A percentile compares a stretch with the other conserved stretches of the same genome.
Evolutionary conservation across 2,797 vertebrate genomes (phyloP).

Genomic region (Synanceia verrucosa): DNA sequence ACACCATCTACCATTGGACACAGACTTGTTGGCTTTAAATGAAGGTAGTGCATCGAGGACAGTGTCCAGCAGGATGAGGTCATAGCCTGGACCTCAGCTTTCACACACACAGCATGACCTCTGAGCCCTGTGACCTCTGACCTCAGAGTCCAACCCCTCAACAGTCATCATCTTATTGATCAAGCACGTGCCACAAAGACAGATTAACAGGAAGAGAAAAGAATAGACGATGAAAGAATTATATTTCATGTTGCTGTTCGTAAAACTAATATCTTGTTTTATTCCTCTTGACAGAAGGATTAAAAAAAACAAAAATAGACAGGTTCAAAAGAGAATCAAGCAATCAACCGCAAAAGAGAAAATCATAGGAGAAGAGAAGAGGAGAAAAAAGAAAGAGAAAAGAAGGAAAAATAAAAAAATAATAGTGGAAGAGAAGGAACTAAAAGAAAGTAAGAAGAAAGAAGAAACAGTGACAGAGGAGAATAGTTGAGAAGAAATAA

Average conservation of each 20-base stretch:
- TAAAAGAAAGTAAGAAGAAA: neutral
- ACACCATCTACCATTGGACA: neutral
- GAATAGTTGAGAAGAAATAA: neutral
- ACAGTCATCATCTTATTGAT: slow-evolving; percentile 48
- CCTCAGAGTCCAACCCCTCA: slow-evolving; percentile 8
- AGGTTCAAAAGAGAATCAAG: slow-evolving; percentile 7
- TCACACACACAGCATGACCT: slow-evolving; percentile 48
- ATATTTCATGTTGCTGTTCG: neutral
- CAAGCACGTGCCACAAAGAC: slow-evolving; percentile 30
- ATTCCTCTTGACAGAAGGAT: slow-evolving; percentile 10
- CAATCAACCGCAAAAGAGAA: slow-evolving; percentile 4
- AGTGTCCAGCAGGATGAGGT: slow-evolving; percentile 48
- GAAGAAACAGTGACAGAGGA: neutral
- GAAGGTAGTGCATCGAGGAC: slow-evolving; percentile 25
- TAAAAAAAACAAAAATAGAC: slow-evolving; percentile 10
- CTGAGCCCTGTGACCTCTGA: slow-evolving; percentile 51
- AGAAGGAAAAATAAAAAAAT: neutral
- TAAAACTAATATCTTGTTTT: slow-evolving; percentile 7
- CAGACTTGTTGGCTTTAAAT: neutral
- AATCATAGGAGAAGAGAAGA: neutral
- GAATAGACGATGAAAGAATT: neutral
- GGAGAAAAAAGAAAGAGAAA: neutral
- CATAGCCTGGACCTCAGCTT: slow-evolving; percentile 31
- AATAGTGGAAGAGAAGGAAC: no score
- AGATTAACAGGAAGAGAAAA: slow-evolving; percentile 7